Evolutionary conservation across 1,140 invertebrate species (phyloP).

Genomic region (Potamilus streckersoni): DNA sequence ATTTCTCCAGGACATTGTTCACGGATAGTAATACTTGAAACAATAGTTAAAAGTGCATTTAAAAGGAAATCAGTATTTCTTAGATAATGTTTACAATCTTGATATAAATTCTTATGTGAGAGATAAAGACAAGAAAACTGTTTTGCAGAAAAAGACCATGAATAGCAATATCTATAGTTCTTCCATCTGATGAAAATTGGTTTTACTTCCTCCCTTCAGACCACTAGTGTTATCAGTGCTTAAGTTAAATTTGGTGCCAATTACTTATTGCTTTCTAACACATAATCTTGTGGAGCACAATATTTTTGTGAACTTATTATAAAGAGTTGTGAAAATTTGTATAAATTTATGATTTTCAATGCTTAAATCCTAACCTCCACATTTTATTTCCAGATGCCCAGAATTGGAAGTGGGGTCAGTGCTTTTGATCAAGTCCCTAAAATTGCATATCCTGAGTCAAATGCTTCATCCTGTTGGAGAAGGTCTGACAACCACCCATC

Average conservation of each 20-base stretch:
- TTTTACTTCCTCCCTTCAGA: too few relatives aligned
- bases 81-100: too few relatives aligned
- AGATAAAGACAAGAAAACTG: too few relatives aligned
- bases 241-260: background rate
- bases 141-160: too few relatives aligned
- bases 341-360: slow-evolving; percentile 2
- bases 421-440: slow-evolving; percentile 27
- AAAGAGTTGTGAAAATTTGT: background rate
- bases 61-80: too few relatives aligned
- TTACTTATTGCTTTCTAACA: slow-evolving; percentile 2
- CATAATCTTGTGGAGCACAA: slow-evolving; percentile 23
- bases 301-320: background rate
- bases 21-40: too few relatives aligned
- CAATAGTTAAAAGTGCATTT: too few relatives aligned
- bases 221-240: too few relatives aligned
- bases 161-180: too few relatives aligned
- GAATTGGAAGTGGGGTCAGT: slow-evolving; percentile 19
- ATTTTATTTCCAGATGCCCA: slow-evolving; percentile 14
- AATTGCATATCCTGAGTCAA: slow-evolving; percentile 8
- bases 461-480: slow-evolving; percentile 3
- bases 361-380: background rate
- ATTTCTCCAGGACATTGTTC: too few relatives aligned
- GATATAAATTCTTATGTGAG: too few relatives aligned
- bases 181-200: too few relatives aligned
- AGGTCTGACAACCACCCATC: slow-evolving; percentile 1